Evolutionary conservation across 2,113 vertebrate genomes (phyloP), one percentile per base, ranked within the genome.

Genomic region (Erinaceus europaeus): DNA sequence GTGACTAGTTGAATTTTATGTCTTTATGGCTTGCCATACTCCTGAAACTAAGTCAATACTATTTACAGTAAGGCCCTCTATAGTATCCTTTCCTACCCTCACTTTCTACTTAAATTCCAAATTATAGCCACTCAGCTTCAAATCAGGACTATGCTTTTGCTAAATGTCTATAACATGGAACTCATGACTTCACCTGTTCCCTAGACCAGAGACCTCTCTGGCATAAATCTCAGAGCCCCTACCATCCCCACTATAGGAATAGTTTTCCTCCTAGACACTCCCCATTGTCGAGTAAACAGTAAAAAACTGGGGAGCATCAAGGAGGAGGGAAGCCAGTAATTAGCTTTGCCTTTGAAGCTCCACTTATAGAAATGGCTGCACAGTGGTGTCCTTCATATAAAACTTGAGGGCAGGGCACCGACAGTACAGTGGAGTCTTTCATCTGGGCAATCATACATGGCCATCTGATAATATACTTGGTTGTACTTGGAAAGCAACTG

Each of bases 341-440:
- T 27, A 75, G n/a, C 25, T 67, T 29, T 88, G 64, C 34, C 76
- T 82, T 52, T n/a, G 46, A 76, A 27, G 32, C 15, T 27, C 65
- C 59, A 23, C 14, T 73, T 15, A 38, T 9, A 82, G 42, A 42
- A 69, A 53, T 9, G 36, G 36, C 59, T 27, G n/a, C 6, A 23
- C 32, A 27, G 5, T 2, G n/a, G n/a, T n/a, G n/a, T n/a, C n/a
- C n/a, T 61, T 7, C 32, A 6, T 4, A 29, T 6, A 29, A 21
- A 48, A 83, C 32, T 7, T 6, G 29, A 12, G 18, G 11, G 20
- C 50, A 4, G 0, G 1, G 32, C 18, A 6, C 1, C 2, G 55
- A 18, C 2, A 42, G 18, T 10, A 46, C 29, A 76, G 53, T 38
- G 82, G 17, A 4, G 40, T 2, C 4, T 68, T 21, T 61, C 23